Base-by-base conservation (phyloP, 2,797 vertebrate species). In the Microctenopoma steveboyesi region DNA sequence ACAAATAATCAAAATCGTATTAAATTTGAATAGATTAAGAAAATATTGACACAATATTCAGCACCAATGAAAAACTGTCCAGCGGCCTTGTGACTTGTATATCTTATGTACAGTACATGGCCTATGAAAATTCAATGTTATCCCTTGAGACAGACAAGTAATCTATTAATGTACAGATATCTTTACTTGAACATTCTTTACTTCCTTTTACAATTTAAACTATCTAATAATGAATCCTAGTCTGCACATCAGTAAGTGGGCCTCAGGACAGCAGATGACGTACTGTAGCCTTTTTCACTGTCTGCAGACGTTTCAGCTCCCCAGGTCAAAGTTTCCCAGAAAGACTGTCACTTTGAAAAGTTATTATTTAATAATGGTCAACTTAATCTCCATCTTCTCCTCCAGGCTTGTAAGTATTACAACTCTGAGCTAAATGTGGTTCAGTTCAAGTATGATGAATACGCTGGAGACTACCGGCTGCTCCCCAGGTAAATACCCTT, bases 341-440 rank as follows among this genome's bases (percentile, higher is more conserved):
- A 43, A 65, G 65, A 37, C 47, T 28, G 39, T 80, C 42, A 53
- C 75, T 85, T 60, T 56, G 12, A 15, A 73, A 63, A 58, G 14
- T 76, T 54, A 79, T 83, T 81, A 83, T 77, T 78, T 83, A 45
- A 85, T 74, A 27, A 46, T 18, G 12, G 48, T 61, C 42, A 47
- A 54, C 53, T 49, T 64, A 52, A 69, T 77, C 64, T 76, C 62
- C 37, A 11, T 72, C 74, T 42, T 79, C 76, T 69, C 71, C 72
- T 89, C 53, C 79, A 99, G 98, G 97, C 97, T 90, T 99, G 97
- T 89, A 94, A 94, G 88, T 99, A 96, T 94, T 99, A 97, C 92
- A 97, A 93, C 92, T 98, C 97, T 71, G 95, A 96, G 60, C 95
- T 95, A 90, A 95, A 99, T 27, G 93, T 96, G 80, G 96, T 98